Evolutionary conservation across 2,797 vertebrate genomes (phyloP), one percentile per base, ranked within the genome.

Genomic region (Ptychobarbus kaznakovi): DNA sequence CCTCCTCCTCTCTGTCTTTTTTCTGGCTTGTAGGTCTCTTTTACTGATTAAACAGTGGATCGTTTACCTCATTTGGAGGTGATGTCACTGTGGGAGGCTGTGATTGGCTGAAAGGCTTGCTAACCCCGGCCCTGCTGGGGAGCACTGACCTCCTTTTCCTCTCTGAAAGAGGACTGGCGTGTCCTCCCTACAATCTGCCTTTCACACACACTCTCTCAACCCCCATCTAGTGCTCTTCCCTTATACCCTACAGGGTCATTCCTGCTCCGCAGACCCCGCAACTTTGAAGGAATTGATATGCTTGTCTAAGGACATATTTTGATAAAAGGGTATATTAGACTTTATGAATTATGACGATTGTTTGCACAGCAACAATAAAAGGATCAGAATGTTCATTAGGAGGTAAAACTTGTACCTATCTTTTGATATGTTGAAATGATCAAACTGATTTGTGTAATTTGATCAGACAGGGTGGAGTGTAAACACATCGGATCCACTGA

Each of bases 31-130:
- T 87, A 90, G 86, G 89, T 87, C 81, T 53, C 53, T 69, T 51
- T 69, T 88, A 89, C 88, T 92, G 91, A 92, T 93, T 93, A 90
- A 93, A 93, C 84, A 92, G 87, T 85, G 90, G 91, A 91, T 87
- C 85, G 83, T 92, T 93, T 91, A 90, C 88, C 81, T 90, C 84
- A 87, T 90, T 90, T 89, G 91, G 87, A 85, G 90, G 88, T 93
- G 92, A 94, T 93, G 91, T 93, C 92, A 93, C 90, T 63, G 89
- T 87, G 77, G 66, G 61, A 88, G 84, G 74, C 85, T 88, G 82
- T 81, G 58, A 93, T 93, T 94, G 88, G 88, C 89, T 92, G 88
- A 88, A 78, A 86, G 87, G 91, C 89, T 87, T 85, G 88, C 87
- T 90, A 88, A 90, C 89, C 89, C 85, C 63, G 81, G 90, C 84